A percentile compares a stretch with the other conserved stretches of the same genome.
Conservation (phyloP, 2,797 vertebrate genomes). For the Clarias pachynema region DNA sequence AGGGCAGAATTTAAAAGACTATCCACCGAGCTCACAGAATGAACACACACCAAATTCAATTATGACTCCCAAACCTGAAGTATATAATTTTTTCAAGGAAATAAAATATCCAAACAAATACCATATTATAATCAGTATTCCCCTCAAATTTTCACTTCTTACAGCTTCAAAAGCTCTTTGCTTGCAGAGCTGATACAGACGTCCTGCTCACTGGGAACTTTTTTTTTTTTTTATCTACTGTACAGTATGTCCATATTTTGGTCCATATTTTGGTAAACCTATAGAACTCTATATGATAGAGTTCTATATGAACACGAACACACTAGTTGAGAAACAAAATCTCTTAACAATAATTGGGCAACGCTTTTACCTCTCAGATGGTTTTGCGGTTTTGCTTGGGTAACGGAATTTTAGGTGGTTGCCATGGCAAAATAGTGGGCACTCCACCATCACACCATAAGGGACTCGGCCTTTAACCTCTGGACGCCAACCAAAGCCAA, state of each 20-base stretch:
- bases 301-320: background rate
- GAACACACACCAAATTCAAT: constrained; percentile 14
- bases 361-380: constrained; percentile 80
- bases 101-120: background rate
- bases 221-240: background rate
- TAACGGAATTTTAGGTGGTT: constrained; percentile 87
- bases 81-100: background rate
- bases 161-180: background rate
- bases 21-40: constrained; percentile 27
- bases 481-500: constrained; percentile 24
- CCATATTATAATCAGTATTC: background rate
- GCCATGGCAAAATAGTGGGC: constrained; percentile 85
- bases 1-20: constrained; percentile 37
- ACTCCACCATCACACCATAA: constrained; percentile 77
- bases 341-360: constrained; percentile 57
- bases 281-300: background rate
- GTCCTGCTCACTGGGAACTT: background rate
- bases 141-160: background rate
- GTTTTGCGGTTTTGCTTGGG: constrained; percentile 79
- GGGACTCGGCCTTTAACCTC: constrained; percentile 65
- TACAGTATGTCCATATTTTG: too few species aligned
- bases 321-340: background rate
- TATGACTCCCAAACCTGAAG: background rate
- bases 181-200: background rate
- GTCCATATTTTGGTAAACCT: background rate